Base-by-base conservation (phyloP, 2,888 invertebrate species). In the Podabrus alpinus region DNA sequence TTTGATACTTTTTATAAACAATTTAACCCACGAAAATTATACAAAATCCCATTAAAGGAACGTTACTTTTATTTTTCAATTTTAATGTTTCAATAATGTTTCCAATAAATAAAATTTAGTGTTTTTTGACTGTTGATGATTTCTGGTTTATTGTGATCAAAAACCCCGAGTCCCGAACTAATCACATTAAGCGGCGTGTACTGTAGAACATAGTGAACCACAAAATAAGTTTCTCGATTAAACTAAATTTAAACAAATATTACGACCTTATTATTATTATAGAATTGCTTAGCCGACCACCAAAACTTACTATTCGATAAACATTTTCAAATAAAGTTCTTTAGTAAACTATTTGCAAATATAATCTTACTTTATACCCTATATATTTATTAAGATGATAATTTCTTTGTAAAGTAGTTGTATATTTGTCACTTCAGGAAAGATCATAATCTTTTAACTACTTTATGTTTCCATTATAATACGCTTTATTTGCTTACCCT, bases 341-440 rank as follows among this genome's bases (percentile, higher is more conserved):
- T 45, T 45, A 7, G 45, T 45, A 45, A n/a, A 45, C 19, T 21
- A 64, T 64, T 64, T 64, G 17, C n/a, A 64, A 64, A 64, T 11
- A 64, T 64, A 15, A 61, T 64, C 7, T 64, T 21, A 64, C 19
- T 64, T 64, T 17, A 19, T 64, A 19, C 62, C 19, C 62, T 21
- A 11, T 64, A 64, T 45, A 45, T 64, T 64, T 21, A 64, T 19
- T 19, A 13, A 64, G 62, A 64, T 64, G 21, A 68, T 68, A 68
- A 68, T 68, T 68, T 68, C 59, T 67, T 17, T 68, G 17, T 45
- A 19, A 68, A 45, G 45, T 24, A 15, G 19, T 29, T 45, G 59
- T 68, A 24, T 68, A 72, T 72, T 68, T 72, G 72, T 67, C 68
- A 72, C 61, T 68, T 70, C 66, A 66, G 66, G 61, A 19, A 66